Base-by-base conservation (phyloP, 2,888 invertebrate species). In the Auanema freiburgensis region DNA sequence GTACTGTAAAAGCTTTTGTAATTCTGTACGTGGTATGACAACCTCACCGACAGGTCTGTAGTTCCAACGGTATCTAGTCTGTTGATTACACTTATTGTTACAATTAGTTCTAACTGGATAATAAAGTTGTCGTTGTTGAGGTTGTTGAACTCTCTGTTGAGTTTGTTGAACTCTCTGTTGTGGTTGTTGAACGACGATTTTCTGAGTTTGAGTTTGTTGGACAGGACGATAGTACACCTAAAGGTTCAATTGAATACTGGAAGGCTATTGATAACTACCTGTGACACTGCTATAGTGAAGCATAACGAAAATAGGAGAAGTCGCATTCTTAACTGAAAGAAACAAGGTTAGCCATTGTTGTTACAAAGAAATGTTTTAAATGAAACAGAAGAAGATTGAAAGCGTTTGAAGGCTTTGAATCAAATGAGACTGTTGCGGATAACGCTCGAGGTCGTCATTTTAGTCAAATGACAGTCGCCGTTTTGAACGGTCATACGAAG, bases 61-160 rank as follows among this genome's bases (percentile, higher is more conserved):
- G 44, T 72, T 80, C 71, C 77, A 78, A 44, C 79, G 62, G 59
- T 79, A 79, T 53, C 79, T 61, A 6, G 53, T 76, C 63, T 79
- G 76, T 10, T 71, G 74, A 14, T 68, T 67, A 44, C 79, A 80
- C 59, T 69, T 62, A 59, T 72, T 76, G 40, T 74, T 69, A 33
- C 81, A 81, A 58, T 81, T 81, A 3, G 78, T 80, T 54, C 81
- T 67, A 40, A 81, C 73, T 18, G 81, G 81, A 54, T 81, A 81
- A 63, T 74, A 80, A 58, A 71, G 66, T n/a, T 61, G 59, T 55
- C 71, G 63, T 52, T 68, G 70, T 46, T 69, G 66, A 16, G 62
- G 63, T n/a, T 49, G 40, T 14, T 51, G 42, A 8, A 57, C 56
- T 16, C 59, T 25, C 50, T 57, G 57, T 52, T 57, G 57, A 6